Evolutionary conservation across 2,113 vertebrate species (phyloP).

Genomic region (Chionis minor): DNA sequence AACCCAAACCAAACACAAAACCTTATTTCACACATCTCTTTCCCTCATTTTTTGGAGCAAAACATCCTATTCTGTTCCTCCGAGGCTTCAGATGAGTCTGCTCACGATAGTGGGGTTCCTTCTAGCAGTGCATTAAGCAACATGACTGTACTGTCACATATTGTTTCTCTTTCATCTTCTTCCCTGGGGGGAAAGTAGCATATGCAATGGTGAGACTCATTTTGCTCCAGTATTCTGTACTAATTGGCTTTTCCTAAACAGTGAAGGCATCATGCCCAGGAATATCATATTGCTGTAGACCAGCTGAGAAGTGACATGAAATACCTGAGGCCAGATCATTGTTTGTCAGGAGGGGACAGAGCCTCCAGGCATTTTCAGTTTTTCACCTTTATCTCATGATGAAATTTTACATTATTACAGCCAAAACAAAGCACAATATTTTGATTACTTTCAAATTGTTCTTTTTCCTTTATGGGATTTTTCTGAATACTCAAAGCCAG

Average conservation of each 20-base stretch:
- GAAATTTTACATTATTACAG: background rate
- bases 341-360: background rate
- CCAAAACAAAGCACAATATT: background rate
- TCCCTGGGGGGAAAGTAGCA: background rate
- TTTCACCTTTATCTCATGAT: background rate
- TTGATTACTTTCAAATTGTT: background rate
- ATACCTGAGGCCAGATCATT: background rate
- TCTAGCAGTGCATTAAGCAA: background rate
- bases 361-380: background rate
- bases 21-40: rapidly evolving
- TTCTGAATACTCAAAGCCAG: background rate
- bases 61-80: background rate
- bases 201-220: background rate
- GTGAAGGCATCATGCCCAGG: background rate
- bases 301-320: background rate
- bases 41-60: background rate
- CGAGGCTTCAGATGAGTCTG: background rate
- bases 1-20: background rate
- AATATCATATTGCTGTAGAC: background rate
- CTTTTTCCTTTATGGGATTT: background rate
- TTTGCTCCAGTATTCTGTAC: background rate
- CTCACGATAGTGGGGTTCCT: background rate
- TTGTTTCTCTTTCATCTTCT: constrained; percentile 13
- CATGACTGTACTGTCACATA: background rate
- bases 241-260: constrained; percentile 41